phyloP scores from a whole-genome alignment of 53 echinoderm and acorn worm species.

The Henricia sp. region DNA sequence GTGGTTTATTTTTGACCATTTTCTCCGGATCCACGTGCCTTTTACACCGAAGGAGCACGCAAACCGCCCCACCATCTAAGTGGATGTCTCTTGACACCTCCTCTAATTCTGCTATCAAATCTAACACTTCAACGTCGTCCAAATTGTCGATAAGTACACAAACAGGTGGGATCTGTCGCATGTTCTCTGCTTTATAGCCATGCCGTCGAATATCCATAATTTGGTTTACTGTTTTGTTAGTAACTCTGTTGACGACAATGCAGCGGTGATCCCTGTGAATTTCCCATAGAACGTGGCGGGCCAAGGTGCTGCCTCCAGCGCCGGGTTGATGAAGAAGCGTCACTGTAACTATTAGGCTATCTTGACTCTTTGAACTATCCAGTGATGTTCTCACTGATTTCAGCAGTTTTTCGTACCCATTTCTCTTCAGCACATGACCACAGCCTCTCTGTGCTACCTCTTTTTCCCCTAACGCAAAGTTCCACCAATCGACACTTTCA shows the following conservation, averaged over 20 bases:
- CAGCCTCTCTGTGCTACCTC: constrained; percentile 28
- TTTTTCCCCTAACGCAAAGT: constrained; percentile 65
- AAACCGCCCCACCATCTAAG: neutral
- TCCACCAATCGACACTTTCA: constrained; percentile 78
- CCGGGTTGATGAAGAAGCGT: constrained; percentile 84
- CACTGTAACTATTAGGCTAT: constrained; percentile 41
- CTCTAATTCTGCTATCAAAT: constrained; percentile 51
- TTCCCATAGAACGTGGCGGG: constrained; percentile 76
- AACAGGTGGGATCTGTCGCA: constrained; percentile 20
- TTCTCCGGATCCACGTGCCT: neutral
- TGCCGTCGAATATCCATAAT: constrained; percentile 60
- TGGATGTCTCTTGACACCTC: neutral
- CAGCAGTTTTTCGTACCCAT: neutral
- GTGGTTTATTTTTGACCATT: neutral
- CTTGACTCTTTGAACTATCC: neutral
- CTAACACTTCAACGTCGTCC: constrained; percentile 52
- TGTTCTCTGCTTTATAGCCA: constrained; percentile 42
- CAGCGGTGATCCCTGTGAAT: constrained; percentile 69
- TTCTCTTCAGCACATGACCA: constrained; percentile 74
- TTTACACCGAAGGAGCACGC: constrained; percentile 70
- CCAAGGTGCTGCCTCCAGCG: constrained; percentile 81
- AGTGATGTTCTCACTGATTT: constrained; percentile 24
- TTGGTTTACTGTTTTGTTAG: constrained; percentile 66
- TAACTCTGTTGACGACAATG: constrained; percentile 65
- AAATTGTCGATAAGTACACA: constrained; percentile 63